These are phyloP conservation scores for Heliconius eleuchia DNA, from an alignment of 1,140 invertebrate species.

Conservation along the genomic window DNA sequence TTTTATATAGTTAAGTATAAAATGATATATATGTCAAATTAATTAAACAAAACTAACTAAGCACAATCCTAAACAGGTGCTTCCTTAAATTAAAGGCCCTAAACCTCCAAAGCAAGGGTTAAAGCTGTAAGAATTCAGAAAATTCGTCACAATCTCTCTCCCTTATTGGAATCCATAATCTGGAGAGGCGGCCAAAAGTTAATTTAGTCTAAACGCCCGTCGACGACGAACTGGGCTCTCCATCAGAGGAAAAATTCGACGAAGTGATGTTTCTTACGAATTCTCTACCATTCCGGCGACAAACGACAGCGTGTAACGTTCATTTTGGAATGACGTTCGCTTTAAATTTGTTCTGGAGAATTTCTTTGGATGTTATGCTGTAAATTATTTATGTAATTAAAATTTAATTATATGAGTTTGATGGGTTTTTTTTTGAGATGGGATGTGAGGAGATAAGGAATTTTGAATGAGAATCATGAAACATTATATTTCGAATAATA, in stretches of 20 bases:
- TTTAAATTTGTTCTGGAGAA: constrained; percentile 42
- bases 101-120: constrained; percentile 29
- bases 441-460: background rate
- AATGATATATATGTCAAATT: background rate
- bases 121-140: constrained; percentile 33
- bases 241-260: constrained; percentile 50
- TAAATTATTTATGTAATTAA: background rate
- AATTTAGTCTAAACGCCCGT: constrained; percentile 57
- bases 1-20: too few relatives aligned
- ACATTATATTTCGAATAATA: too few relatives aligned
- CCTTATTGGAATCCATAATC: constrained; percentile 44
- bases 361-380: constrained; percentile 18
- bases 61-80: constrained; percentile 22
- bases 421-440: background rate
- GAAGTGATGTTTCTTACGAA: constrained; percentile 43
- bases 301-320: constrained; percentile 44
- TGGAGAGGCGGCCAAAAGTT: constrained; percentile 48
- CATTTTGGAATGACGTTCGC: constrained; percentile 48
- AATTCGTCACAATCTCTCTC: constrained; percentile 30
- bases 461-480: too few relatives aligned
- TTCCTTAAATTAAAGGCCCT: constrained; percentile 30
- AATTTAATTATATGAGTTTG: background rate
- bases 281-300: constrained; percentile 40
- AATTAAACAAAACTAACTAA: background rate
- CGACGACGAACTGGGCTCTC: constrained; percentile 32